Percentiles rank a stretch among this genome's conserved stretches.
Evolutionary conservation across 2,797 vertebrate genomes (phyloP).

Genomic region (Anas bahamensis): DNA sequence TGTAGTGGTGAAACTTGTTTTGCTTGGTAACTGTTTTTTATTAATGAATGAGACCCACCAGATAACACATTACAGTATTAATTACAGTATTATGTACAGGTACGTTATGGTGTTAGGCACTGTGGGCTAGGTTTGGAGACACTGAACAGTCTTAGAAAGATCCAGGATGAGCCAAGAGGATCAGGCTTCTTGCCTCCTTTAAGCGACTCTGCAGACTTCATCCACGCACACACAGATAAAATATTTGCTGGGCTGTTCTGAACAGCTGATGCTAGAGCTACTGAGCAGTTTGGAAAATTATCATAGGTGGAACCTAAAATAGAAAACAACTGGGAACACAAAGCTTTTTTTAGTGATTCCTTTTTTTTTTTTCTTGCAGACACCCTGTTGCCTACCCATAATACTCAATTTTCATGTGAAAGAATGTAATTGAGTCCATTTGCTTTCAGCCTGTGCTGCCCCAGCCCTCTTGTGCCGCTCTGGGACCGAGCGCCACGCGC

Average conservation of each 20-base stretch:
- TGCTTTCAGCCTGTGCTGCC: not conserved
- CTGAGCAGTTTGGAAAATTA: not conserved
- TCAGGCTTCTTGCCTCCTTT: not conserved
- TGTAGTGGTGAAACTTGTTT: not conserved
- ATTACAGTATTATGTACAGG: rapidly evolving
- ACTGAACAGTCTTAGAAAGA: not conserved
- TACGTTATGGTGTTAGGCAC: too few species aligned
- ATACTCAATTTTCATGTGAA: not conserved
- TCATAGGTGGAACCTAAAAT: not conserved
- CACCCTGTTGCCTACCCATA: not conserved
- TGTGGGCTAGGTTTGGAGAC: not conserved
- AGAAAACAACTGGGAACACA: not conserved
- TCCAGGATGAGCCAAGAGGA: not conserved
- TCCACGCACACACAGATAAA: not conserved
- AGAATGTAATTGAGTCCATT: not conserved
- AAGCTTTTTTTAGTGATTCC: not conserved
- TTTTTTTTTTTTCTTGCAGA: not conserved
- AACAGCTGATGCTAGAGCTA: not conserved
- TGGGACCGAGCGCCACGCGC: not conserved
- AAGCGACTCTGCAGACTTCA: not conserved
- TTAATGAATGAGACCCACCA: not conserved
- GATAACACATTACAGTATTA: not conserved
- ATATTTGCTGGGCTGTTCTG: not conserved
- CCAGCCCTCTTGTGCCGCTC: not conserved
- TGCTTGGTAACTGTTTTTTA: not conserved